Evolutionary conservation across 2,113 vertebrate genomes (phyloP), one percentile per base, ranked within the genome.

Genomic region (Zosterops japonicus): DNA sequence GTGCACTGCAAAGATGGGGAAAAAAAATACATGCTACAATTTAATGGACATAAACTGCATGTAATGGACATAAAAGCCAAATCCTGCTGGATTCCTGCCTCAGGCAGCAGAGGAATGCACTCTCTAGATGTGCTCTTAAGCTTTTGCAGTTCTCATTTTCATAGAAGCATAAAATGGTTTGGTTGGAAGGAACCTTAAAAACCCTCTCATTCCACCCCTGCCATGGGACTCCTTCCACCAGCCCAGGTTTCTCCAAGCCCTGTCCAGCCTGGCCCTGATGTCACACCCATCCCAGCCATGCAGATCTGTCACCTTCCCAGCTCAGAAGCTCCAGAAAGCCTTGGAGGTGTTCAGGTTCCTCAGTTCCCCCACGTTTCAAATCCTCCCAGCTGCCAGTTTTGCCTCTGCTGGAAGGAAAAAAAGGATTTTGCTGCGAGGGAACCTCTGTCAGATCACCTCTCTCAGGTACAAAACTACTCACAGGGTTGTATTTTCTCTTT

Each of bases 1-100:
- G 27, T 14, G 36, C 31, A 36, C 28, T 63, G 35, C 28, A 36
- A 31, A 76, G 49, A 23, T 2, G 5, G 15, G 8, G 0, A 0
- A 8, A 47, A 71, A 31, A 86, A 41, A 15, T 2, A 6, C 3
- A 33, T 0, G 0, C 46, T 64, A 12, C 29, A 44, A 31, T 17
- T 19, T 39, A n/a, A 46, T 25, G 69, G 44, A 24, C 19, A 52
- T 42, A 33, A 69, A 65, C 23, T 42, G 24, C 24, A 15, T 2
- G 9, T 14, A 57, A 60, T n/a, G 60, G 33, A 8, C 41, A 55
- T 14, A 52, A 75, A 59, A 9, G 18, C 23, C 77, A 31, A 46
- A 50, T 8, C 15, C 41, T 60, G 81, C 27, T 81, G 81, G 23
- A 44, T 63, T 91, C 76, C 53, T 87, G 52, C 53, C 49, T 12